These are phyloP conservation scores for Colistium nudipinnis DNA, from an alignment of 2,113 vertebrate species.

Conservation along the genomic window DNA sequence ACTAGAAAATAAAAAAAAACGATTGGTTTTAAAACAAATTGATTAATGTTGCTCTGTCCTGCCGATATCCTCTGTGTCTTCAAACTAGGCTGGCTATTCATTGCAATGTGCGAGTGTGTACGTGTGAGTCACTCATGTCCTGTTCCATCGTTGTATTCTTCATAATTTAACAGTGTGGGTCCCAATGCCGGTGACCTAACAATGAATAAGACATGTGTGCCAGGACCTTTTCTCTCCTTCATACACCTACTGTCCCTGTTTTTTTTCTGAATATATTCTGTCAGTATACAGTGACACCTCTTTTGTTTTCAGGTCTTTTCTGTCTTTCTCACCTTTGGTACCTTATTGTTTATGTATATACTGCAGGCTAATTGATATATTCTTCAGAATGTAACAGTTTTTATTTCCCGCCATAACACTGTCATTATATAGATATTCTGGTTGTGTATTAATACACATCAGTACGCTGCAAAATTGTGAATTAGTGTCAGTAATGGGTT, in stretches of 20 bases:
- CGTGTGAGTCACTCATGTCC: conserved; percentile 5
- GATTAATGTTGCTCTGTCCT: no score
- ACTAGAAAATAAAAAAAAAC: no score
- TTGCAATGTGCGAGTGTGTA: neutral
- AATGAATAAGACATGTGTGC: conserved; percentile 58
- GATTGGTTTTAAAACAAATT: no score
- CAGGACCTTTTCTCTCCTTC: conserved; percentile 6
- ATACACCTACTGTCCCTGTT: neutral
- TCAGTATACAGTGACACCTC: neutral
- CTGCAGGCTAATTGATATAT: no score
- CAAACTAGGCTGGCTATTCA: neutral
- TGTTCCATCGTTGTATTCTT: conserved; percentile 21
- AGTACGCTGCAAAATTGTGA: no score
- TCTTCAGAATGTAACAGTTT: no score
- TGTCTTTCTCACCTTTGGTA: neutral
- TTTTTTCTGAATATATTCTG: conserved; percentile 4
- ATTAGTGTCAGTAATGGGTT: no score
- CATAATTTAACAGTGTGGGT: conserved; percentile 54
- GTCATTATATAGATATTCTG: no score
- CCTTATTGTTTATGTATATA: no score
- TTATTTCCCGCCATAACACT: no score
- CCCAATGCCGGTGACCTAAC: conserved; percentile 33
- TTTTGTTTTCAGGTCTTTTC: neutral
- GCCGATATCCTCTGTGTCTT: no score
- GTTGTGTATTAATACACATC: no score